These are phyloP conservation scores for Litoditis marina DNA, from an alignment of 2,888 invertebrate genomes.

Conservation along the genomic window DNA sequence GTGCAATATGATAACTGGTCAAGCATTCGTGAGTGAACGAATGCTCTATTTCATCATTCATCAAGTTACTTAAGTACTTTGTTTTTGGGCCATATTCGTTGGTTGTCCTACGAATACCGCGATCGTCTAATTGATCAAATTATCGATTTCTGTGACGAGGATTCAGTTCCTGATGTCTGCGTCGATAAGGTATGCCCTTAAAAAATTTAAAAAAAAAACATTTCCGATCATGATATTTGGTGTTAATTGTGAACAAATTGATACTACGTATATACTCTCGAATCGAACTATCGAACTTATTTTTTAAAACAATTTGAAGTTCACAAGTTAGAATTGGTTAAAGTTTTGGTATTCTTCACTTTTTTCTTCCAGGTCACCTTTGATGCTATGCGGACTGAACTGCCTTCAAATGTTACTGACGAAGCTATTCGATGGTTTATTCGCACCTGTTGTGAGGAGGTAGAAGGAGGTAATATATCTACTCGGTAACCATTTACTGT, in stretches of 20 bases:
- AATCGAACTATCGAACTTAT: too few relatives aligned
- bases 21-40: too few relatives aligned
- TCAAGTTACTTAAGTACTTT: too few relatives aligned
- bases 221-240: too few relatives aligned
- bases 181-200: slow-evolving; percentile 8
- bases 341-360: background rate
- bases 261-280: too few relatives aligned
- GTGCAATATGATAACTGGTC: too few relatives aligned
- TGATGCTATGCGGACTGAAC: background rate
- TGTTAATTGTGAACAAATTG: too few relatives aligned
- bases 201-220: too few relatives aligned
- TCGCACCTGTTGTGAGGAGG: background rate
- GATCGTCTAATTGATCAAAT: slow-evolving; percentile 8
- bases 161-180: background rate
- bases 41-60: too few relatives aligned
- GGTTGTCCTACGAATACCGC: slow-evolving; percentile 12
- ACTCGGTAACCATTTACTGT: too few relatives aligned
- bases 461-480: background rate
- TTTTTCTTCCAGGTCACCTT: slow-evolving; percentile 8
- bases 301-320: too few relatives aligned
- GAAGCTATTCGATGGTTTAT: slow-evolving; percentile 13
- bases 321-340: background rate
- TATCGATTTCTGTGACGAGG: slow-evolving; percentile 10
- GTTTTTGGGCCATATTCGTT: slow-evolving; percentile 13
- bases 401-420: slow-evolving; percentile 1